Conservation (phyloP, 2,888 invertebrate genomes). For the Nycteola revayana region DNA sequence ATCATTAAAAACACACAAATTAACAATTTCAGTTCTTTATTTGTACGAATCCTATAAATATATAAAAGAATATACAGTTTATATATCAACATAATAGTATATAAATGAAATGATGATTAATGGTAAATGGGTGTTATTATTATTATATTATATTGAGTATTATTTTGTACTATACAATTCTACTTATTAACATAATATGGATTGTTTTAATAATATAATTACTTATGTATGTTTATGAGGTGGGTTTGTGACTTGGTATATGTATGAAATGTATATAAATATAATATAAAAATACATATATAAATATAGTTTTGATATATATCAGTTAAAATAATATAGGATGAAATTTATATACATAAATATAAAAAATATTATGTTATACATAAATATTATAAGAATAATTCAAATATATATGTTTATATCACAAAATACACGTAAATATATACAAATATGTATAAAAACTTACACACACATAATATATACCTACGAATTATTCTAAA, state of each 20-base stretch:
- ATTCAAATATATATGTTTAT: conserved; percentile 12
- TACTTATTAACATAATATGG: background rate
- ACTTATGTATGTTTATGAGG: background rate
- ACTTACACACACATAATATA: conserved; percentile 15
- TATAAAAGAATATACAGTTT: conserved; percentile 23
- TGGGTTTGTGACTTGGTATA: too few relatives aligned
- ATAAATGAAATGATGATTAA: conserved; percentile 1
- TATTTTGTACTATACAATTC: conserved; percentile 13
- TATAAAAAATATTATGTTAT: background rate
- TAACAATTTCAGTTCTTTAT: conserved; percentile 66
- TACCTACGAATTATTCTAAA: conserved; percentile 35
- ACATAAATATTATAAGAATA: conserved; percentile 23
- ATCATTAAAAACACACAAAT: conserved; percentile 18
- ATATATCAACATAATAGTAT: conserved; percentile 17
- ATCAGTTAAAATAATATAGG: background rate
- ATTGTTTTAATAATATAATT: background rate
- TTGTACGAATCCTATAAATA: conserved; percentile 62
- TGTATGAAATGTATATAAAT: background rate
- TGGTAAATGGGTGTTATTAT: too few relatives aligned
- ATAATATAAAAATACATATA: conserved; percentile 9
- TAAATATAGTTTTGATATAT: conserved; percentile 5
- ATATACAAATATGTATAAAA: conserved; percentile 5
- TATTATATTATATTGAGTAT: too few relatives aligned
- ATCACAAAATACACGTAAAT: conserved; percentile 18
- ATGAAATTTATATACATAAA: conserved; percentile 3